These are phyloP conservation scores for Falco rusticolus DNA, from an alignment of 2,797 vertebrate species.

Conservation along the genomic window DNA sequence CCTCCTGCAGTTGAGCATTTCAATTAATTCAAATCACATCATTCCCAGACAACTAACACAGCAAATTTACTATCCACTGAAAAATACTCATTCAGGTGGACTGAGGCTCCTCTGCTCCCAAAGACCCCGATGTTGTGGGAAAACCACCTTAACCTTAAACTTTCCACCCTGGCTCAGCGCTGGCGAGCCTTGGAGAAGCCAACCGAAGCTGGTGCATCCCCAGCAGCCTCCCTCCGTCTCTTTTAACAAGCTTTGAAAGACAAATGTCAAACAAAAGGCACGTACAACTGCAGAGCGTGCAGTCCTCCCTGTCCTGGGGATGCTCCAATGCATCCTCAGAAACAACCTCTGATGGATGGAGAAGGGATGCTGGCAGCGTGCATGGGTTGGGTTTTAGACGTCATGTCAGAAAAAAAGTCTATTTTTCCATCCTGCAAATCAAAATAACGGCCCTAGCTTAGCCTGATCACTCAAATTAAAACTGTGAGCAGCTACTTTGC, in stretches of 20 bases:
- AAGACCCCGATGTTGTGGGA: rapidly evolving
- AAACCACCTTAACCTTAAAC: neutral
- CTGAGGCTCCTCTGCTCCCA: neutral
- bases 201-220: neutral
- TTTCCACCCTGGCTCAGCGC: rapidly evolving
- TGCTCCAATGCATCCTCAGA: neutral
- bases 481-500: neutral
- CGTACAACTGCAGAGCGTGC: rapidly evolving
- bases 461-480: neutral
- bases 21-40: conserved; percentile 70
- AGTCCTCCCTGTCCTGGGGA: neutral
- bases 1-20: conserved; percentile 2
- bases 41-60: neutral
- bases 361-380: rapidly evolving
- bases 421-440: neutral
- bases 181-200: neutral
- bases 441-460: neutral
- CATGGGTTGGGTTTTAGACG: neutral
- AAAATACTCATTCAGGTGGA: conserved; percentile 15
- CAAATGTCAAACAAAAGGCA: neutral
- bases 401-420: rapidly evolving
- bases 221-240: neutral
- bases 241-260: neutral
- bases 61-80: neutral
- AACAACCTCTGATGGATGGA: neutral